These are phyloP conservation scores for Conus canariensis DNA, from an alignment of 2,888 invertebrate species.

Conservation along the genomic window DNA sequence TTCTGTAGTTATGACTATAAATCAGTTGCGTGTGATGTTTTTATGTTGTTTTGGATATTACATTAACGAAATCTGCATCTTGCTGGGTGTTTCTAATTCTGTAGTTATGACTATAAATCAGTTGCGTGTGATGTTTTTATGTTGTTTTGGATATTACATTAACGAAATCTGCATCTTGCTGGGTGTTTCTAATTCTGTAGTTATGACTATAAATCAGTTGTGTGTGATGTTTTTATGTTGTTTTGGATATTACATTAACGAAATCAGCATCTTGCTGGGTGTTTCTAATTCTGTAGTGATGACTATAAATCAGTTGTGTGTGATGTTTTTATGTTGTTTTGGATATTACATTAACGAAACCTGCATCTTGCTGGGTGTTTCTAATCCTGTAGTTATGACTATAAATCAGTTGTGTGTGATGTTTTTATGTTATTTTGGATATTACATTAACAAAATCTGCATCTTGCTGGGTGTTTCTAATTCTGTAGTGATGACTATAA, in stretches of 20 bases:
- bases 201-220: not conserved
- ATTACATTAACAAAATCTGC: not conserved
- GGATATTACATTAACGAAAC: not conserved
- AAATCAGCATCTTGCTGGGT: not conserved
- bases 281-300: not conserved
- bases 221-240: no score
- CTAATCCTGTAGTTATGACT: not conserved
- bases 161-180: not conserved
- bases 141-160: not conserved
- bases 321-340: no score
- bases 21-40: not conserved
- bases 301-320: no score
- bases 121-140: not conserved
- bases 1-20: not conserved
- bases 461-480: not conserved
- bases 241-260: not conserved
- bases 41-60: not conserved
- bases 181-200: not conserved
- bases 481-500: not conserved
- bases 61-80: not conserved
- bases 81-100: not conserved
- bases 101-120: not conserved
- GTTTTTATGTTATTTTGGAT: no score
- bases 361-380: not conserved
- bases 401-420: no score